Percentiles rank a stretch among this genome's conserved stretches.
These are phyloP conservation scores for Anas platyrhynchos DNA, from an alignment of 2,113 vertebrate genomes.

Conservation along the genomic window DNA sequence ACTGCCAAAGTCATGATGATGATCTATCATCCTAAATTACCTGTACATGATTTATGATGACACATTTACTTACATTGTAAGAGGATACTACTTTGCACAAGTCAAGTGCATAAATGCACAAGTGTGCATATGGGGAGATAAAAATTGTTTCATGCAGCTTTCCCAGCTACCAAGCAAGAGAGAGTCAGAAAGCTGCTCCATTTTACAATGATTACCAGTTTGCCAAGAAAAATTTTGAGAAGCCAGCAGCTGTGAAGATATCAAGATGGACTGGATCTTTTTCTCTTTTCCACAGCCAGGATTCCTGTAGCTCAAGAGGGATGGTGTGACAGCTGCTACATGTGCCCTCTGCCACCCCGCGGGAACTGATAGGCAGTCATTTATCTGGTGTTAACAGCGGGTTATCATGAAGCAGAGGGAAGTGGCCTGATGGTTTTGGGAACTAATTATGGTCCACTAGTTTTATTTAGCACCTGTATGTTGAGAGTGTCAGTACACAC, in stretches of 20 bases:
- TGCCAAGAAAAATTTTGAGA: slow-evolving; percentile 16
- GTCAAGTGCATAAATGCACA: background rate
- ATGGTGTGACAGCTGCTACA: slow-evolving; percentile 44
- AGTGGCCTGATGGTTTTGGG: background rate
- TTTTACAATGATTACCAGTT: background rate
- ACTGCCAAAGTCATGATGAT: background rate
- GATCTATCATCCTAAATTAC: background rate
- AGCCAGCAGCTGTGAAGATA: background rate
- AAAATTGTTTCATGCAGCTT: background rate
- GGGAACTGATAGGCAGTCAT: background rate
- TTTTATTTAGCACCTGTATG: background rate
- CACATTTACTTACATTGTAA: background rate
- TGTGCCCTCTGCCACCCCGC: background rate
- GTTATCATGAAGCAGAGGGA: background rate
- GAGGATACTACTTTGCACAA: background rate
- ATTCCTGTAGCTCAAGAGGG: slow-evolving; percentile 1
- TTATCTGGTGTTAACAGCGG: slow-evolving; percentile 35
- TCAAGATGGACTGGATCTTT: background rate
- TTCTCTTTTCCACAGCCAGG: slow-evolving; percentile 28
- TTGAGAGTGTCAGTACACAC: background rate
- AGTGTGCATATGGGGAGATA: background rate
- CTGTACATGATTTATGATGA: background rate
- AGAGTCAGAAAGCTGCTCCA: background rate
- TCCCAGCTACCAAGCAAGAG: background rate
- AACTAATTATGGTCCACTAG: slow-evolving; percentile 18